Base-by-base conservation (phyloP, 2,113 vertebrate species). In the Dipodomys merriami region DNA sequence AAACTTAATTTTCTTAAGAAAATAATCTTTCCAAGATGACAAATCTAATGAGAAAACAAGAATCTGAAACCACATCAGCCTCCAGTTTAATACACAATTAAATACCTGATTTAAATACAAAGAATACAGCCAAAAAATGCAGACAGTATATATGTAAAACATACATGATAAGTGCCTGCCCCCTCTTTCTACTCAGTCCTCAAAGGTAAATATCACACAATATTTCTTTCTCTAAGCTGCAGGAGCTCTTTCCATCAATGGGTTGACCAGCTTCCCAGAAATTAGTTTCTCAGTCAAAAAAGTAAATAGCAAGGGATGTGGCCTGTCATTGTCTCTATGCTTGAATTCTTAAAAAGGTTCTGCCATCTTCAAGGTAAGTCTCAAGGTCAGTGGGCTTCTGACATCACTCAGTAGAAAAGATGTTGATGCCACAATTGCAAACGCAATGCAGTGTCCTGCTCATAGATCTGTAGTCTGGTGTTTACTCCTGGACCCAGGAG, bases 281-380 rank as follows among this genome's bases (percentile, higher is more conserved):
- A 39, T 79, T 89, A 83, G 68, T 79, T 88, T 78, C 30, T 71
- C 53, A 46, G 49, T 46, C n/a, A 27, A 22, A 30, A 62, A 92
- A 76, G 82, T 64, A 84, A 88, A 73, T 6, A 30, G 74, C 65
- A 93, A 91, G 30, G 13, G 57, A n/a, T 22, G 18, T 2, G 6
- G 4, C 64, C 73, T 49, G 6, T 15, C 68, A 83, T 49, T 19
- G 11, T 60, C 39, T 83, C 71, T 71, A 1, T 35, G 25, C 27
- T 86, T 76, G 76, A 83, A 86, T 94, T 91, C 77, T 81, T 83
- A 76, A n/a, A 30, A 49, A 35, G 69, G 74, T n/a, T 73, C 84
- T 72, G 18, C 5, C 13, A n/a, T 33, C 49, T 91, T 76, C 74
- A 30, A 62, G 62, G 71, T 77, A n/a, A 71, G n/a, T 57, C 22